Percentiles rank a stretch among this genome's conserved stretches.
These are phyloP conservation scores for Eciton burchellii DNA, from an alignment of 1,140 invertebrate genomes.

Conservation along the genomic window DNA sequence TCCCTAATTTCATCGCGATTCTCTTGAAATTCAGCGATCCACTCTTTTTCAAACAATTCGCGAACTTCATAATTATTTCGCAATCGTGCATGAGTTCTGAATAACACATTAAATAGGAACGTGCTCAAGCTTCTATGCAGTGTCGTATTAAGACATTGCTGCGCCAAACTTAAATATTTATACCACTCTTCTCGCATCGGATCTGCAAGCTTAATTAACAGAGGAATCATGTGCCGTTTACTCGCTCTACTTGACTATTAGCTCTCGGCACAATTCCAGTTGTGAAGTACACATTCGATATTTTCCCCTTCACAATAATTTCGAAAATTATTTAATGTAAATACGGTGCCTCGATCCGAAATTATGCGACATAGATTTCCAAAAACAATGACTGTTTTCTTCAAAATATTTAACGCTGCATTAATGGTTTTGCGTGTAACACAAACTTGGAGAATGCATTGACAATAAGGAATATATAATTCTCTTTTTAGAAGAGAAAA, in stretches of 20 bases:
- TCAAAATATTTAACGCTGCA: background rate
- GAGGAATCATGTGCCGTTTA: constrained; percentile 70
- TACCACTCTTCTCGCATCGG: constrained; percentile 75
- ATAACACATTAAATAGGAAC: constrained; percentile 78
- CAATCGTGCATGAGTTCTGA: constrained; percentile 71
- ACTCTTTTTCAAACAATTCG: constrained; percentile 11
- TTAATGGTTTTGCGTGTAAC: constrained; percentile 9
- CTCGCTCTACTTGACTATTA: constrained; percentile 79
- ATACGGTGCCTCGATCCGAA: constrained; percentile 11
- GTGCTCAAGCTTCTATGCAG: constrained; percentile 74
- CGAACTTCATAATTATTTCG: background rate
- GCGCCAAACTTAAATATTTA: constrained; percentile 70
- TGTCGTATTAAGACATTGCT: constrained; percentile 77
- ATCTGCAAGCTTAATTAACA: constrained; percentile 76
- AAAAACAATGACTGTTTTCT: constrained; percentile 14
- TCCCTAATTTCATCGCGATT: too few relatives aligned
- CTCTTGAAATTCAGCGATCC: background rate
- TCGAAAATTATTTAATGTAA: constrained; percentile 1
- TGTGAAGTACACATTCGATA: constrained; percentile 75
- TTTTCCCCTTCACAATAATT: constrained; percentile 68
- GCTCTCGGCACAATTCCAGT: constrained; percentile 73
- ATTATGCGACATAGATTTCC: constrained; percentile 19
- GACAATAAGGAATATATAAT: constrained; percentile 16
- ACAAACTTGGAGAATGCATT: constrained; percentile 15
- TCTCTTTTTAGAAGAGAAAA: constrained; percentile 64